Evolutionary conservation across 1,140 invertebrate genomes (phyloP).

Genomic region (Helicoverpa zea): DNA sequence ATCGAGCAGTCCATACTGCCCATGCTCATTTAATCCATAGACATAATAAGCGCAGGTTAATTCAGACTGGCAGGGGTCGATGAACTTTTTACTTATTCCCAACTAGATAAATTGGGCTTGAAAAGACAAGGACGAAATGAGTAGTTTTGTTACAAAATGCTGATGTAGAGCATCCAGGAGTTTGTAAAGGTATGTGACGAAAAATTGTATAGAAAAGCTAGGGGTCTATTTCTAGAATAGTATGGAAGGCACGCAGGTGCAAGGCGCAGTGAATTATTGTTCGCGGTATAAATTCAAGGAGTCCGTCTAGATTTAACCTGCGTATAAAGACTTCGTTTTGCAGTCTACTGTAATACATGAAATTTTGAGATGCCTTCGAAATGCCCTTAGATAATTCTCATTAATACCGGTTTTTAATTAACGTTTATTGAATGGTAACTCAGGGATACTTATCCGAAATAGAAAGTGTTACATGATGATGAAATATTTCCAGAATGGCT

Average conservation of each 20-base stretch:
- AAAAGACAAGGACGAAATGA: no score
- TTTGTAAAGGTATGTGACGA: no score
- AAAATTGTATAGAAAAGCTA: no score
- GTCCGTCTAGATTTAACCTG: conserved; percentile 1
- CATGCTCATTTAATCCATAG: not conserved
- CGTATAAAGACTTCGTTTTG: not conserved
- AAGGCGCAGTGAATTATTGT: no score
- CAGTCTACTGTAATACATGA: not conserved
- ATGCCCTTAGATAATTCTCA: not conserved
- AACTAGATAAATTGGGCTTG: no score
- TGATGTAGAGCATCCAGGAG: no score
- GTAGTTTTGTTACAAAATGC: no score
- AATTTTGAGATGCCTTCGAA: not conserved
- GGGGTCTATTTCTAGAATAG: no score
- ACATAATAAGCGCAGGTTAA: not conserved
- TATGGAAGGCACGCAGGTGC: no score
- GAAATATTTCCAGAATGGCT: conserved; percentile 4
- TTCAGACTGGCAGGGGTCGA: not conserved
- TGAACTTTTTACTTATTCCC: no score
- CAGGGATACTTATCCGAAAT: not conserved
- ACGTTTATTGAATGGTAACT: not conserved
- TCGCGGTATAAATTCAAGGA: no score
- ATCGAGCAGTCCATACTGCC: not conserved
- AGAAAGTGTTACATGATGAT: not conserved
- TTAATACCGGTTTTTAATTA: not conserved